These are phyloP conservation scores for Tetraodon nigroviridis DNA, from an alignment of 2,113 vertebrate genomes.

Conservation along the genomic window DNA sequence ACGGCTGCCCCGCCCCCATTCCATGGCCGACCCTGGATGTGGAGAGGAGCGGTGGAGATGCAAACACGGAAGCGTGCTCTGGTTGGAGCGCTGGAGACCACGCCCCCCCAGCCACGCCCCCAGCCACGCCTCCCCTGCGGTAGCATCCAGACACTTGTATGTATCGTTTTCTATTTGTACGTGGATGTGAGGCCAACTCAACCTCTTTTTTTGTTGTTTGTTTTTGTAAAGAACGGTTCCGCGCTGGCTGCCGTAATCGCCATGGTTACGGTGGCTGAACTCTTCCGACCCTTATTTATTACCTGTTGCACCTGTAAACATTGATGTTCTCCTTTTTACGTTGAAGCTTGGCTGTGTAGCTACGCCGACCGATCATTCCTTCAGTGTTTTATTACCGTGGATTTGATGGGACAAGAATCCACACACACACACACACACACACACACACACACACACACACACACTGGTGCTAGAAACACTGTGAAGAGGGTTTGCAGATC, in stretches of 20 bases:
- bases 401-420: conserved; percentile 75
- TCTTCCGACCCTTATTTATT: conserved; percentile 95
- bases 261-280: conserved; percentile 84
- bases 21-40: conserved; percentile 22
- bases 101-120: conserved; percentile 11
- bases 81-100: not conserved
- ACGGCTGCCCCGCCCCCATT: conserved; percentile 50
- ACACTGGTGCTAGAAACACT: conserved; percentile 99
- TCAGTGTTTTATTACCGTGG: conserved; percentile 74
- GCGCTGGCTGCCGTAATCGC: conserved; percentile 95
- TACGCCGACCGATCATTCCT: conserved; percentile 57
- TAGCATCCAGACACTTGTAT: conserved; percentile 94
- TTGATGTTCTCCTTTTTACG: conserved; percentile 77
- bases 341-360: conserved; percentile 69
- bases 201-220: conserved; percentile 76
- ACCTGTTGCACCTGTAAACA: conserved; percentile 85
- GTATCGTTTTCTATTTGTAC: conserved; percentile 99
- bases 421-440: conserved; percentile 42
- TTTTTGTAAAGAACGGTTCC: conserved; percentile 79
- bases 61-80: not conserved
- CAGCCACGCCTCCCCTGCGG: conserved; percentile 58
- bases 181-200: conserved; percentile 96
- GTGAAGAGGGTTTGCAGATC: conserved; percentile 86
- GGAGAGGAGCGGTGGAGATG: not conserved
- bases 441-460: conserved; percentile 67